Base-by-base conservation (phyloP, 1,140 invertebrate species). In the Drosophila kikkawai region DNA sequence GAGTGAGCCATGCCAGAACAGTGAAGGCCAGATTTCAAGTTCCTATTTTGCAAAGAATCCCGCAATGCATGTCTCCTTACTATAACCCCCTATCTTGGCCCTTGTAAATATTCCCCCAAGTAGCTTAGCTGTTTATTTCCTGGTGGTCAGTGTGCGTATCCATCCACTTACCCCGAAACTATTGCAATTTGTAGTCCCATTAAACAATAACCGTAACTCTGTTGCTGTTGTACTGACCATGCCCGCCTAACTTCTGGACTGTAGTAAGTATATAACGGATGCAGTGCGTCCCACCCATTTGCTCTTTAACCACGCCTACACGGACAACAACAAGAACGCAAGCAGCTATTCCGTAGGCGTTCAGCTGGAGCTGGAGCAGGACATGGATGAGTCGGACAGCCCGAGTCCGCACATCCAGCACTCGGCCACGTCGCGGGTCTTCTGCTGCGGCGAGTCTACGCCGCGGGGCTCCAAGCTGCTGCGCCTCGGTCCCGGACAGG, bases 241-340 rank as follows among this genome's bases (percentile, higher is more conserved):
- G 79, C 82, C 59, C 58, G 53, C 82, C 67, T 59, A 75, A 59
- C 42, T 37, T 53, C 19, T 61, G 80, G 70, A 83, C 57, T 79
- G 45, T 84, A 92, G 91, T 92, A 91, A 92, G 91, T 91, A 92
- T 92, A 86, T 91, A 91, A 91, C 76, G 82, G 82, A 90, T 91
- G 80, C 88, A 76, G 57, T 76, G 65, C 79, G 64, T 80, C 84
- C 84, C 68, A 75, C 56, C 66, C 75, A 82, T 76, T 90, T 90
- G 70, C 75, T 76, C 71, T 85, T 75, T 67, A 90, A 90, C 75
- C 81, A 74, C 67, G 57, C 65, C 45, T 85, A 79, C 51, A 90
- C 71, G 86, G 85, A 90, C 45, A 85, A 85, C 48, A 90, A 85
- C 44, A 73, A 90, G 65, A 90, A 90, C 58, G 41, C 70, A 17